Conservation (phyloP, 2,888 invertebrate genomes). For the Chrysolina americana region DNA sequence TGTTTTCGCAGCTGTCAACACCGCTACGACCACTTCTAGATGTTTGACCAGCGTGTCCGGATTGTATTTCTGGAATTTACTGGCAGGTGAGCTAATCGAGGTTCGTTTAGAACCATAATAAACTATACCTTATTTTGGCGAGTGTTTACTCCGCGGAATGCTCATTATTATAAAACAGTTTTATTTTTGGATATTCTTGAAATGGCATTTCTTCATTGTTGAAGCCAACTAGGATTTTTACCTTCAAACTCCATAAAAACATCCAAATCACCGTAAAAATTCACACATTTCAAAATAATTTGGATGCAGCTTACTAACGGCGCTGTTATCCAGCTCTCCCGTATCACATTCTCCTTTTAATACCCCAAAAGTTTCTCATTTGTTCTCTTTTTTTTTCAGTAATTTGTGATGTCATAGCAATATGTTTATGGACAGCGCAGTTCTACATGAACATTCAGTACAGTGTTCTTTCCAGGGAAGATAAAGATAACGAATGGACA, state of each 20-base stretch:
- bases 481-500: constrained; percentile 85
- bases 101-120: background rate
- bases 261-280: too few relatives aligned
- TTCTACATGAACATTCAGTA: constrained; percentile 85
- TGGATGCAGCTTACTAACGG: too few relatives aligned
- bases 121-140: too few relatives aligned
- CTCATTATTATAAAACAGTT: too few relatives aligned
- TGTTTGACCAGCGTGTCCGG: constrained; percentile 78
- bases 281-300: too few relatives aligned
- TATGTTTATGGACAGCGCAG: constrained; percentile 87
- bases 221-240: too few relatives aligned
- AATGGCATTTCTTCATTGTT: too few relatives aligned
- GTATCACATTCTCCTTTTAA: background rate
- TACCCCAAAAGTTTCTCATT: background rate
- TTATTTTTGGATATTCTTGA: too few relatives aligned
- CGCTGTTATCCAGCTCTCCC: too few relatives aligned
- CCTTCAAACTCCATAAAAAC: too few relatives aligned
- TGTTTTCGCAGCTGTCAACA: constrained; percentile 84
- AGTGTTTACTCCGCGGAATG: too few relatives aligned
- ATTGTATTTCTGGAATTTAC: constrained; percentile 83
- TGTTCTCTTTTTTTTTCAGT: constrained; percentile 72
- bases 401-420: constrained; percentile 80
- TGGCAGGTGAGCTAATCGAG: constrained; percentile 77
- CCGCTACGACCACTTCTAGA: constrained; percentile 82
- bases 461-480: constrained; percentile 87